phyloP scores from a whole-genome alignment of 2,113 vertebrate genomes.

The Myiozetetes cayanensis region DNA sequence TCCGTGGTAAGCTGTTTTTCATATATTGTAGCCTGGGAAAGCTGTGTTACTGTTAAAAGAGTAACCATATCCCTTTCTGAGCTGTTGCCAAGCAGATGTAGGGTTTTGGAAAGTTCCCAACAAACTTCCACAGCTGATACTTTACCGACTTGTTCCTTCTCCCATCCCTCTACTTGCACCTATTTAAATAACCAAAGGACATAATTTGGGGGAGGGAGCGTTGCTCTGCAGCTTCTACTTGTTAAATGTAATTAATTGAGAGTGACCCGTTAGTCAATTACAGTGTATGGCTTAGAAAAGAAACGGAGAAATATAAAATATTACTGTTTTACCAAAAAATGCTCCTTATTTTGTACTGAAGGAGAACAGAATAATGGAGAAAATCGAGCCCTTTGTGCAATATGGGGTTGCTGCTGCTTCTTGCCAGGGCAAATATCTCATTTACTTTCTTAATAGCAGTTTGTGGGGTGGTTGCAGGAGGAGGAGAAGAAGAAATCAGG shows the following conservation, averaged over 20 bases:
- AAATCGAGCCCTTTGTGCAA: background rate
- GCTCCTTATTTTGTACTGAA: background rate
- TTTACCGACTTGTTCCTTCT: constrained; percentile 67
- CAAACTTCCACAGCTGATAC: constrained; percentile 76
- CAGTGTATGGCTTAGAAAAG: background rate
- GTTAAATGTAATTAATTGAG: constrained; percentile 47
- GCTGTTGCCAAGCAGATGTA: constrained; percentile 82
- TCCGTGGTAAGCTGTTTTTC: constrained; percentile 77
- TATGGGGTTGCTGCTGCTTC: background rate
- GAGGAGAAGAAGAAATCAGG: background rate
- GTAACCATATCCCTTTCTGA: constrained; percentile 82
- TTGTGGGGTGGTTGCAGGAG: background rate
- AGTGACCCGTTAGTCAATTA: constrained; percentile 19
- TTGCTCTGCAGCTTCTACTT: constrained; percentile 14
- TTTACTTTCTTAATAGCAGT: background rate
- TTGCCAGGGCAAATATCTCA: background rate
- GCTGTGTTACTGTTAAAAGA: constrained; percentile 78
- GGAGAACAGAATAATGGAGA: background rate
- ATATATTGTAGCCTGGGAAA: constrained; percentile 80
- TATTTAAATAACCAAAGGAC: constrained; percentile 60
- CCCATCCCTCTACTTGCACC: constrained; percentile 58
- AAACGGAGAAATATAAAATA: constrained; percentile 6
- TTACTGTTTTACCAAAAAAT: constrained; percentile 3
- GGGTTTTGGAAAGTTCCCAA: constrained; percentile 81
- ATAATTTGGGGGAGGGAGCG: constrained; percentile 22